Evolutionary conservation across 2,797 vertebrate species (phyloP).

Genomic region (Aldrovandia affinis): DNA sequence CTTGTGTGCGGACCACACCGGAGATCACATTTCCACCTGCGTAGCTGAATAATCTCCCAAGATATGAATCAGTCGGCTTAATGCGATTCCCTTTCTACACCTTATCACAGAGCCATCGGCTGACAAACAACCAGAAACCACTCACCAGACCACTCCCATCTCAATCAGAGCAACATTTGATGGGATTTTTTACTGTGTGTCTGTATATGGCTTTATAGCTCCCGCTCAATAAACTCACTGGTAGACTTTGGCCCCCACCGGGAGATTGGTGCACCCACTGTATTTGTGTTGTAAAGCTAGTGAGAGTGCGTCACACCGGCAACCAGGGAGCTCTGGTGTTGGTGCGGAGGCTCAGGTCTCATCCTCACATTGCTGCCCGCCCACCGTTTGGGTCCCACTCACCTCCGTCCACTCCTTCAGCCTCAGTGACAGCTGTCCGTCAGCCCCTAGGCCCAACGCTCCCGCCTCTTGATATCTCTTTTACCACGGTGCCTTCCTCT

Average conservation of each 20-base stretch:
- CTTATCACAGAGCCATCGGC: constrained; percentile 47
- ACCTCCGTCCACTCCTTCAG: neutral
- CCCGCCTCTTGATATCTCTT: too few species aligned
- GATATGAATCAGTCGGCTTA: constrained; percentile 26
- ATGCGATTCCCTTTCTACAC: constrained; percentile 2
- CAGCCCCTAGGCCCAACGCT: too few species aligned
- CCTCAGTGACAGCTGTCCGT: neutral
- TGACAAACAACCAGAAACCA: constrained; percentile 38
- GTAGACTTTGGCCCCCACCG: constrained; percentile 39
- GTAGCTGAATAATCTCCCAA: constrained; percentile 44
- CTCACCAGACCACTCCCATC: constrained; percentile 39
- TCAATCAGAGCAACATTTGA: constrained; percentile 54
- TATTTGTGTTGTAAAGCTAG: constrained; percentile 13
- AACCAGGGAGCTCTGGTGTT: neutral
- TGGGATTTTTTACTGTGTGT: constrained; percentile 25
- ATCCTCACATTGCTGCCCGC: neutral
- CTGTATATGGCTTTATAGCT: constrained; percentile 58
- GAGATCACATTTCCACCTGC: neutral
- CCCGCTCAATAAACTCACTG: constrained; percentile 45
- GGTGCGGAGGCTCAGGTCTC: neutral
- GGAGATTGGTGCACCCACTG: constrained; percentile 32
- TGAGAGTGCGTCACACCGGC: neutral
- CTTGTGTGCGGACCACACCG: too few species aligned
- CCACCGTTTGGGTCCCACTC: too few species aligned
- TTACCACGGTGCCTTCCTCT: neutral